phyloP scores from a whole-genome alignment of 2,113 vertebrate genomes.

The Tor tambroides region DNA sequence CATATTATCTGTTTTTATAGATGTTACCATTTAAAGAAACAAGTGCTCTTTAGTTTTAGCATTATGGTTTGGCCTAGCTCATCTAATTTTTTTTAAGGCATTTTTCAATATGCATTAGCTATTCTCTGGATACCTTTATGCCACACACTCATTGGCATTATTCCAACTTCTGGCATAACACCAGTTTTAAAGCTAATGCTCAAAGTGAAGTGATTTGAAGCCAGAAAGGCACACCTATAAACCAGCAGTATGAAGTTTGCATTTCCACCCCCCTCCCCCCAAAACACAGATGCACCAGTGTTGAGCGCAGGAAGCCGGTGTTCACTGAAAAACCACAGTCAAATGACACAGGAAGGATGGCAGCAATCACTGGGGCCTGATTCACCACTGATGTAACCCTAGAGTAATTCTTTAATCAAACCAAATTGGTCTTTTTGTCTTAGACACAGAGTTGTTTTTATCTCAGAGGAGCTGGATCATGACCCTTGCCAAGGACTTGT shows the following conservation, averaged over 20 bases:
- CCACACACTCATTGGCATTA: conserved; percentile 5
- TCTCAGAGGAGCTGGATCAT: conserved; percentile 44
- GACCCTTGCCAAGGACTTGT: conserved; percentile 47
- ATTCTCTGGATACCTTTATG: not conserved
- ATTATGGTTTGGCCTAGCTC: not conserved
- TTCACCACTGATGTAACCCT: not conserved
- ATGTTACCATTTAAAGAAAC: not conserved
- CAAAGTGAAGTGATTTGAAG: not conserved
- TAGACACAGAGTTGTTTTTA: conserved; percentile 24
- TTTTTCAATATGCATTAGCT: not conserved
- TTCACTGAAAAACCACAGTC: conserved; percentile 14
- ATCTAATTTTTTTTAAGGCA: not conserved
- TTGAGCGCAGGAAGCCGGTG: not conserved
- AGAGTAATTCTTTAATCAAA: conserved; percentile 29
- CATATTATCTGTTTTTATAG: not conserved
- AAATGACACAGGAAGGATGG: conserved; percentile 2
- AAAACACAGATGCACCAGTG: conserved; percentile 17
- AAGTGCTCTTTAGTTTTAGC: not conserved
- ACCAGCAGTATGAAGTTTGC: not conserved
- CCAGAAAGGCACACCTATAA: conserved; percentile 13
- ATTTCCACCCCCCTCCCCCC: not conserved
- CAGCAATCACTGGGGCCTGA: not conserved
- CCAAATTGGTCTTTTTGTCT: not conserved
- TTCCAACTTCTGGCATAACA: conserved; percentile 24
- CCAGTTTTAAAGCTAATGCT: not conserved